Percentiles rank a stretch among this genome's conserved stretches.
Conservation (phyloP, 30 jellyfish, hydroid and myxozoan genomes). For the Hydractinia echinata region DNA sequence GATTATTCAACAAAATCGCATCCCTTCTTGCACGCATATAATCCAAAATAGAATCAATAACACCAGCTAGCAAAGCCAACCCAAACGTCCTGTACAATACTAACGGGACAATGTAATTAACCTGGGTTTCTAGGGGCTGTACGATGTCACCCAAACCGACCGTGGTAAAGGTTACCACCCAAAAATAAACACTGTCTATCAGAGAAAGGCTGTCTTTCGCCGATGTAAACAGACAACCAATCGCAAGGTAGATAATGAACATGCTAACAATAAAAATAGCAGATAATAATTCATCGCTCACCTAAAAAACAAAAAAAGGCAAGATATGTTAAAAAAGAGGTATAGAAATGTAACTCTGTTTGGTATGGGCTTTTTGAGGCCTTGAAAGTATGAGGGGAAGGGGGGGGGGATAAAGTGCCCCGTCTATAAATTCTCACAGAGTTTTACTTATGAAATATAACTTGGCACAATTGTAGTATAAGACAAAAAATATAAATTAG, state of each 20-base stretch:
- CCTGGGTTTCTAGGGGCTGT: neutral
- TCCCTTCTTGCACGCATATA: constrained; percentile 56
- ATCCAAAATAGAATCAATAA: constrained; percentile 41
- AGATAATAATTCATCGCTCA: constrained; percentile 8
- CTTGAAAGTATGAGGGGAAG: no score
- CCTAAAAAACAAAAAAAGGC: neutral
- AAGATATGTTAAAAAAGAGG: neutral
- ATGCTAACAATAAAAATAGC: neutral
- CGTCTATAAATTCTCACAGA: no score
- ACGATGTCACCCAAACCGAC: constrained; percentile 55
- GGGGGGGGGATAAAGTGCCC: no score
- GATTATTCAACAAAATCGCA: neutral
- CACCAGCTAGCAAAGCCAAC: constrained; percentile 48
- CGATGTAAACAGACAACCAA: constrained; percentile 8
- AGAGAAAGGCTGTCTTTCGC: constrained; percentile 41
- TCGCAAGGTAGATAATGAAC: neutral
- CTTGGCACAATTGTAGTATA: no score
- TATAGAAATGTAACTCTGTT: neutral
- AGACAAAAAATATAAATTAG: no score
- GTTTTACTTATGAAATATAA: no score
- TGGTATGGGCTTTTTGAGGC: no score
- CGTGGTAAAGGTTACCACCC: constrained; percentile 61
- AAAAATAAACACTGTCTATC: constrained; percentile 44
- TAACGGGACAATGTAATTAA: constrained; percentile 22
- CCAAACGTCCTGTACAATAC: constrained; percentile 50